Evolutionary conservation across 1,140 invertebrate species (phyloP).

Genomic region (Mylabris phalerata): DNA sequence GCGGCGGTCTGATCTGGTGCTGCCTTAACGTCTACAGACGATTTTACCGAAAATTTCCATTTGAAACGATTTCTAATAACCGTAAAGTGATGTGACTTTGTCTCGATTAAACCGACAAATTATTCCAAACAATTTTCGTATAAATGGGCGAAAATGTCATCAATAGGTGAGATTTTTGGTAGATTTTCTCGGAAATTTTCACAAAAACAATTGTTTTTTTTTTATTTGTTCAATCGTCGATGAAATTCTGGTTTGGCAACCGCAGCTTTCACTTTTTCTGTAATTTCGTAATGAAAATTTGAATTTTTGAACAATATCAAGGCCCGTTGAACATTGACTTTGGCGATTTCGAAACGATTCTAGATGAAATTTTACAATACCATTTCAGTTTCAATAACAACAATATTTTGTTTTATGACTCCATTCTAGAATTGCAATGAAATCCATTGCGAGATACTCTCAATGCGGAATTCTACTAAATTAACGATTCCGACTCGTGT

Average conservation of each 20-base stretch:
- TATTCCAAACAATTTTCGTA: neutral
- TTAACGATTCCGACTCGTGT: no score
- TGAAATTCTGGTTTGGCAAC: constrained; percentile 3
- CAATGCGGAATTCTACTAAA: no score
- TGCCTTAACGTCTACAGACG: constrained; percentile 7
- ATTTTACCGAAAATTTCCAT: neutral
- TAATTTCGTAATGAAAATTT: constrained; percentile 16
- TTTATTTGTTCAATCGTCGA: neutral
- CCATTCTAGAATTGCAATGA: neutral
- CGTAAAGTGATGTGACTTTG: neutral
- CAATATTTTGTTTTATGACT: neutral
- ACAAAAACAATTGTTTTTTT: neutral
- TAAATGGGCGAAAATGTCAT: constrained; percentile 25
- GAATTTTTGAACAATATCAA: constrained; percentile 24
- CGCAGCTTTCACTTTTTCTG: constrained; percentile 16
- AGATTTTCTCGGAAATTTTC: neutral
- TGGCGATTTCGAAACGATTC: constrained; percentile 16
- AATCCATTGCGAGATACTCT: neutral
- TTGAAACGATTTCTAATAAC: no score
- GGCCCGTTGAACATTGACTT: constrained; percentile 21
- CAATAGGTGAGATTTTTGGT: constrained; percentile 22
- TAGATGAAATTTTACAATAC: neutral
- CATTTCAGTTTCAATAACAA: no score
- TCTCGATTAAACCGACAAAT: neutral
- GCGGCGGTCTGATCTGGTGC: constrained; percentile 13